Evolutionary conservation across 2,113 vertebrate genomes (phyloP), one percentile per base, ranked within the genome.

Genomic region (Phrynosoma platyrhinos): DNA sequence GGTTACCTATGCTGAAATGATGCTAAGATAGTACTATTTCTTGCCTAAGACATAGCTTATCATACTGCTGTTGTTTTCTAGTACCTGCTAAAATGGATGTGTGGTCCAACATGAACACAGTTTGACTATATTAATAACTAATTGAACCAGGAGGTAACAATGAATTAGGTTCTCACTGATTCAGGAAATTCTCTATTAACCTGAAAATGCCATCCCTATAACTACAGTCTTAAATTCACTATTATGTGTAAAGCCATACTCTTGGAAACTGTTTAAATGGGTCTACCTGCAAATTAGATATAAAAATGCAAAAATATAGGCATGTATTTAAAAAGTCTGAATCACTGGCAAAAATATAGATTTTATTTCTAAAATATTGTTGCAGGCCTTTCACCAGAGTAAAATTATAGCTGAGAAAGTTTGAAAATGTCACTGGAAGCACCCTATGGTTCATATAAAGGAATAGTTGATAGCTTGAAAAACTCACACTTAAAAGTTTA

Each of bases 401-500:
- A 64, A 42, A 85, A 75, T 64, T 36, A 27, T 75, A 55, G 40
- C 3, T 66, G 14, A 64, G 58, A 66, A 47, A 64, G 32, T 36
- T 66, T 27, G 84, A 85, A 85, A 85, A 7, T 85, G 74, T 85
- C 58, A 12, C 27, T 85, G 32, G 69, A 52, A 69, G 27, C 40
- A 83, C 14, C 42, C 36, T 47, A 58, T 66, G 27, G 27, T 8
- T 66, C 16, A 12, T 47, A n/a, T 77, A 36, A 74, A 18, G 20
- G 14, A 6, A 25, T 27, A 75, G 53, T 84, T 84, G 32, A 82
- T 84, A 75, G n/a, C 53, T 66, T 27, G 40, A 85, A 78, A 36
- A 78, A 27, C 76, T 85, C 36, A 62, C 5, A 36, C 40, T 58
- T 75, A 84, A 84, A 62, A 55, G n/a, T 68, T 68, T 16, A 58